phyloP scores from a whole-genome alignment of 2,113 vertebrate species.

The Halichoeres trimaculatus region DNA sequence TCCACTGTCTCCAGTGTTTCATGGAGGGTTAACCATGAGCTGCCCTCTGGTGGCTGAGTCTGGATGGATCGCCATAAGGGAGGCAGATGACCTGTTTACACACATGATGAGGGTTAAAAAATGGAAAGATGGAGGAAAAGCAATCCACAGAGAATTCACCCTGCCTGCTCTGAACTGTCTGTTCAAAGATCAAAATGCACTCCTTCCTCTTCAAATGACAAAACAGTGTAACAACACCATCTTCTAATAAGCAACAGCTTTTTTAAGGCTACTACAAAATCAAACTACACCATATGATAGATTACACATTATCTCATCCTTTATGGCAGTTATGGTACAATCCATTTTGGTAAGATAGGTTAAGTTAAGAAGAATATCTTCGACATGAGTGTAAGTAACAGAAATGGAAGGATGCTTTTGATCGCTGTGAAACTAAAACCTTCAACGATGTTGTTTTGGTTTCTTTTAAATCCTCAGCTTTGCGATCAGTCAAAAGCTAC shows the following conservation, averaged over 20 bases:
- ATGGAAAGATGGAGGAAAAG: constrained; percentile 48
- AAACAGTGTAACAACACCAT: no score
- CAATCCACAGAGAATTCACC: constrained; percentile 63
- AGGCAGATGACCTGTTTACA: constrained; percentile 15
- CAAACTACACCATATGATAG: no score
- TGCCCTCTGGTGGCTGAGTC: constrained; percentile 11
- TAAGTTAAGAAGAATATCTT: no score
- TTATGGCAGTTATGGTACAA: no score
- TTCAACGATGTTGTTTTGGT: background rate
- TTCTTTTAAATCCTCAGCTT: background rate
- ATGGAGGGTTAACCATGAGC: constrained; percentile 1
- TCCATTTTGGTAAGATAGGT: no score
- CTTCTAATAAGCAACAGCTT: background rate
- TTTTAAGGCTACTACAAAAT: background rate
- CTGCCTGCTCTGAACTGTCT: background rate
- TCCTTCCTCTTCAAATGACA: constrained; percentile 12
- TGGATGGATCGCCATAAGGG: background rate
- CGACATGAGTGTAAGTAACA: background rate
- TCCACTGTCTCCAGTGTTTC: background rate
- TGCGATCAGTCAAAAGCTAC: constrained; percentile 6
- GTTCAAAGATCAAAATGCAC: background rate
- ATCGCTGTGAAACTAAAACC: background rate
- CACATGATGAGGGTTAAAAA: background rate
- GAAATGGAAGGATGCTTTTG: constrained; percentile 34
- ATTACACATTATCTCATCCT: no score